Evolutionary conservation across 1,140 invertebrate species (phyloP).

Genomic region (Dinoponera quadriceps): DNA sequence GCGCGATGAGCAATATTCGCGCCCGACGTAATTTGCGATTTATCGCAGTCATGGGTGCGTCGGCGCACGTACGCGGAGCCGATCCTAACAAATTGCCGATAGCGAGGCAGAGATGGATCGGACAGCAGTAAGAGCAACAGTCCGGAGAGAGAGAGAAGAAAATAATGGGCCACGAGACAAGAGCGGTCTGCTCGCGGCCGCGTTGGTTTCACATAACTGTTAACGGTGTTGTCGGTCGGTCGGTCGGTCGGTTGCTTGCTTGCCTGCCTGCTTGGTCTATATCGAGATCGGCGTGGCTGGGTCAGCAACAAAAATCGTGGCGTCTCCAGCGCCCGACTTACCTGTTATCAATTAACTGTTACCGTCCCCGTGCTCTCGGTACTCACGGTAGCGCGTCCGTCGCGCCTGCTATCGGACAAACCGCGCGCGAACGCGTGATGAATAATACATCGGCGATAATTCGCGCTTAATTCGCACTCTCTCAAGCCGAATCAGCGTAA

Average conservation of each 20-base stretch:
- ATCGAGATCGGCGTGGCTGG: constrained; percentile 61
- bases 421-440: constrained; percentile 57
- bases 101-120: constrained; percentile 61
- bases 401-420: constrained; percentile 51
- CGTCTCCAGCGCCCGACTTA: constrained; percentile 56
- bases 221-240: constrained; percentile 65
- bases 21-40: constrained; percentile 52
- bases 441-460: constrained; percentile 67
- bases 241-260: neutral
- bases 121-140: constrained; percentile 10
- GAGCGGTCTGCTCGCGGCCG: constrained; percentile 1
- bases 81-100: constrained; percentile 64
- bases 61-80: constrained; percentile 54
- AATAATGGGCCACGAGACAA: constrained; percentile 42
- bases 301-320: constrained; percentile 62
- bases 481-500: too few species aligned
- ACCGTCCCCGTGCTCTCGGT: constrained; percentile 52
- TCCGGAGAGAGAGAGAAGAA: constrained; percentile 48
- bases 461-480: constrained; percentile 67
- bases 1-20: constrained; percentile 36
- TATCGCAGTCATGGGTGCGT: constrained; percentile 55
- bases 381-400: constrained; percentile 48
- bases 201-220: constrained; percentile 68
- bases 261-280: constrained; percentile 8
- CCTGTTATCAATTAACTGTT: constrained; percentile 76